phyloP scores from a whole-genome alignment of 53 echinoderm and acorn worm genomes.

The Holothuria leucospilota region DNA sequence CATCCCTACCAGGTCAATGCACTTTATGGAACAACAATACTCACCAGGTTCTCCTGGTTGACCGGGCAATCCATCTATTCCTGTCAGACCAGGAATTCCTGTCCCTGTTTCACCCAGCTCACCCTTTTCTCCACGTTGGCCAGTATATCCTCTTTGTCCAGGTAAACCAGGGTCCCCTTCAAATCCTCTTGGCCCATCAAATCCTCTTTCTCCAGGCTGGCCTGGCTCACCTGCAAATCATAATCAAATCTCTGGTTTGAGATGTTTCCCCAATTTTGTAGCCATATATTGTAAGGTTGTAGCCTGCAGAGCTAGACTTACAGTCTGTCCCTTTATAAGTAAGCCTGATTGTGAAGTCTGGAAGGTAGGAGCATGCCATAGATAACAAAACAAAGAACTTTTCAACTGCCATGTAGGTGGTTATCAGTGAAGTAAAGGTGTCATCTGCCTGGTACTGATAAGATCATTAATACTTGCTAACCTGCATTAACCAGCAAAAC shows the following conservation, averaged over 20 bases:
- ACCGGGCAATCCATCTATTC: background rate
- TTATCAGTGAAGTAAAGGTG: background rate
- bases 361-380: too few species aligned
- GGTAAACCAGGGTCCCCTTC: background rate
- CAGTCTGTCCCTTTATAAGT: too few species aligned
- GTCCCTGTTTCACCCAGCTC: background rate
- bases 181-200: background rate
- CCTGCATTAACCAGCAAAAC: too few species aligned
- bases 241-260: too few species aligned
- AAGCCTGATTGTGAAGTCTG: too few species aligned
- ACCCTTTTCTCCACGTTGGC: constrained; percentile 11
- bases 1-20: too few species aligned
- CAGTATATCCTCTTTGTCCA: constrained; percentile 3
- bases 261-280: too few species aligned
- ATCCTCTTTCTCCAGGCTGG: background rate
- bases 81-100: background rate
- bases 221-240: background rate
- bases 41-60: constrained; percentile 9
- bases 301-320: too few species aligned
- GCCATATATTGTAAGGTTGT: too few species aligned
- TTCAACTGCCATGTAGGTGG: constrained; percentile 41
- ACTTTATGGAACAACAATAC: background rate
- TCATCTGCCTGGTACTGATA: too few species aligned
- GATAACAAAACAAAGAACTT: constrained; percentile 9
- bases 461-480: too few species aligned